Percentiles rank a stretch among this genome's conserved stretches.
phyloP scores from a whole-genome alignment of 2,797 vertebrate genomes.

The Characodon lateralis region DNA sequence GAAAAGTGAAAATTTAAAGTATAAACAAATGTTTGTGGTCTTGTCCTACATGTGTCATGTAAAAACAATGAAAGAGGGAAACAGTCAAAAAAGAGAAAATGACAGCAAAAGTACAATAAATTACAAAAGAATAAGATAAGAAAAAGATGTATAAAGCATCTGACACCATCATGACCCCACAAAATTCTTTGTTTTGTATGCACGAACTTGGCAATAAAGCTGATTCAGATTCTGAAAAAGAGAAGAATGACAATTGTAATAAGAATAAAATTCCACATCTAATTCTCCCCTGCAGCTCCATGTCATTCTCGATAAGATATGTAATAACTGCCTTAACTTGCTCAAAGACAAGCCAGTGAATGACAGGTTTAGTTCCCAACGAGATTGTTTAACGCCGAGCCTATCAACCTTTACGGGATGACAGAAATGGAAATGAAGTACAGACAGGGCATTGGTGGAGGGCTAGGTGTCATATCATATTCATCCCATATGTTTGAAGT shows the following conservation, averaged over 20 bases:
- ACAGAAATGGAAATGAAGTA: slow-evolving; percentile 25
- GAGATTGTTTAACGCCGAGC: slow-evolving; percentile 16
- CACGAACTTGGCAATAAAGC: too few species aligned
- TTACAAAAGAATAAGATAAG: not conserved
- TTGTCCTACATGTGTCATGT: slow-evolving; percentile 1
- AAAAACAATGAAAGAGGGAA: slow-evolving; percentile 12
- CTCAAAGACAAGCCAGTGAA: slow-evolving; percentile 37
- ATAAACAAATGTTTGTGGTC: slow-evolving; percentile 8
- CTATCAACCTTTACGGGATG: slow-evolving; percentile 33
- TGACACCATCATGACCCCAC: not conserved
- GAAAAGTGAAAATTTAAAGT: slow-evolving; percentile 10
- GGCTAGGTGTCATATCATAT: slow-evolving; percentile 60
- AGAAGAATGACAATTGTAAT: slow-evolving; percentile 1
- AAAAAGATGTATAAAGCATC: slow-evolving; percentile 19
- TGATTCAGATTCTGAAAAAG: too few species aligned
- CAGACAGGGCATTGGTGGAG: slow-evolving; percentile 42
- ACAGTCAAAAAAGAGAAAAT: slow-evolving; percentile 3
- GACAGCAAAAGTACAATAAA: slow-evolving; percentile 23
- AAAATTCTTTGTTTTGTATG: too few species aligned
- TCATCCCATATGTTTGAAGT: slow-evolving; percentile 78
- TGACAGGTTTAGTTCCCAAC: slow-evolving; percentile 30
- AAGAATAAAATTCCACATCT: slow-evolving; percentile 4
- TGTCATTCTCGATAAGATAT: slow-evolving; percentile 15
- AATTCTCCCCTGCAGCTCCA: slow-evolving; percentile 15
- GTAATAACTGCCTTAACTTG: slow-evolving; percentile 29